A percentile compares a stretch with the other conserved stretches of the same genome.
These are phyloP conservation scores for Scaptomyza montana DNA, from an alignment of 1,140 invertebrate species.

Conservation along the genomic window DNA sequence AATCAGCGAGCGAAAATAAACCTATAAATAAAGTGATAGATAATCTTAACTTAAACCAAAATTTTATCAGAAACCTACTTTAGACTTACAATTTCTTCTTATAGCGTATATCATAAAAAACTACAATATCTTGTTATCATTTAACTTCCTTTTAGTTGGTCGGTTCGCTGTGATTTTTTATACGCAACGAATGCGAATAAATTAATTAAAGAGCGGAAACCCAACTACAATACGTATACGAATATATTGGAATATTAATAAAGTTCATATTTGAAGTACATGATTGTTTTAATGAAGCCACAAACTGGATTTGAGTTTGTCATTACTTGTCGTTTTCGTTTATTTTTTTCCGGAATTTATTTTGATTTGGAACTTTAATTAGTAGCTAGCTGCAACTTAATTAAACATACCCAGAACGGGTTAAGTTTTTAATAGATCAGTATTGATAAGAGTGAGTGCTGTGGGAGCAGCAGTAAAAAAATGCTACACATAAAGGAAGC, in stretches of 20 bases:
- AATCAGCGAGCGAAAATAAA: too few species aligned
- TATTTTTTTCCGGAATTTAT: conserved; percentile 51
- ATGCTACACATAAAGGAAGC: conserved; percentile 11
- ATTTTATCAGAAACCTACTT: too few species aligned
- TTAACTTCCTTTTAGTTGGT: too few species aligned
- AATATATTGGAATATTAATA: conserved; percentile 44
- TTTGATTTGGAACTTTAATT: conserved; percentile 53
- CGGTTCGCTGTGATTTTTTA: too few species aligned
- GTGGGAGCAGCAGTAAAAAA: conserved; percentile 27
- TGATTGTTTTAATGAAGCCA: conserved; percentile 62
- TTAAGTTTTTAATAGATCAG: conserved; percentile 28
- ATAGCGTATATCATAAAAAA: too few species aligned
- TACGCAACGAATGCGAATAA: conserved; percentile 75
- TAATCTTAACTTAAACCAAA: too few species aligned
- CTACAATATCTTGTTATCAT: too few species aligned
- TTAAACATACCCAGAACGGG: conserved; percentile 69
- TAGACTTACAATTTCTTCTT: too few species aligned
- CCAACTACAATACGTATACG: conserved; percentile 10
- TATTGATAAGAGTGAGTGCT: conserved; percentile 36
- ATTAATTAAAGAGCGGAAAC: conserved; percentile 69
- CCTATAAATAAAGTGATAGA: too few species aligned
- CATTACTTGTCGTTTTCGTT: conserved; percentile 47
- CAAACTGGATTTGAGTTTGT: conserved; percentile 67
- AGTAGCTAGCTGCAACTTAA: conserved; percentile 38
- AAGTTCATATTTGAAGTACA: conserved; percentile 18